phyloP scores from a whole-genome alignment of 1,140 invertebrate genomes.

The Myzus persicae region DNA sequence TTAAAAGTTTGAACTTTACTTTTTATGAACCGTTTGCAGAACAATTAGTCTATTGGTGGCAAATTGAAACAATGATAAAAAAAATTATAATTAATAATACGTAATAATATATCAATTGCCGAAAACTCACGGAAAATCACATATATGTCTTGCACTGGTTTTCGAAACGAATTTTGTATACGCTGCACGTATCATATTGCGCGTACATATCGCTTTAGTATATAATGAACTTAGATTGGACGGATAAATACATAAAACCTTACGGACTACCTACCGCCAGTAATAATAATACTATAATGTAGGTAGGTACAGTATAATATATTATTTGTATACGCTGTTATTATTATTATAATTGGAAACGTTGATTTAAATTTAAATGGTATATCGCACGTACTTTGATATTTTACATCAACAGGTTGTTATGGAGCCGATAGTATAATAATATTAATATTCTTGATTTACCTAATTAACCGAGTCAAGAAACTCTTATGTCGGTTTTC shows the following conservation, averaged over 20 bases:
- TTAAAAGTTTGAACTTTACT: not conserved
- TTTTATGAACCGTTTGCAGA: not conserved
- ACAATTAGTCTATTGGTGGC: not conserved
- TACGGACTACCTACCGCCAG: not conserved
- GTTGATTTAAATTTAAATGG: slow-evolving; percentile 8
- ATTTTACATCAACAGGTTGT: slow-evolving; percentile 12
- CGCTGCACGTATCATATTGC: not conserved
- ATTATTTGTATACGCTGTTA: not conserved
- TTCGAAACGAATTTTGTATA: not conserved
- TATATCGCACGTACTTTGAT: not conserved
- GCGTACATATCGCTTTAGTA: not conserved
- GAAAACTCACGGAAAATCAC: not conserved
- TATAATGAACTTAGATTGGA: not conserved
- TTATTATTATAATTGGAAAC: not conserved
- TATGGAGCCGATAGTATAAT: not conserved
- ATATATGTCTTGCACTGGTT: not conserved
- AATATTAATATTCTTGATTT: not conserved
- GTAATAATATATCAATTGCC: not conserved
- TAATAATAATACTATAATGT: not conserved
- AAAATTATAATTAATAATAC: no score
- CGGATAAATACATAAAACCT: not conserved
- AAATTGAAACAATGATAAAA: not conserved
- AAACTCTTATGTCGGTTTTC: not conserved
- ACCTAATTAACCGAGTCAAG: not conserved
- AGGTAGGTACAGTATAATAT: not conserved